Evolutionary conservation across 2,797 vertebrate genomes (phyloP), one percentile per base, ranked within the genome.

Genomic region (Melanotaenia pygmaea): DNA sequence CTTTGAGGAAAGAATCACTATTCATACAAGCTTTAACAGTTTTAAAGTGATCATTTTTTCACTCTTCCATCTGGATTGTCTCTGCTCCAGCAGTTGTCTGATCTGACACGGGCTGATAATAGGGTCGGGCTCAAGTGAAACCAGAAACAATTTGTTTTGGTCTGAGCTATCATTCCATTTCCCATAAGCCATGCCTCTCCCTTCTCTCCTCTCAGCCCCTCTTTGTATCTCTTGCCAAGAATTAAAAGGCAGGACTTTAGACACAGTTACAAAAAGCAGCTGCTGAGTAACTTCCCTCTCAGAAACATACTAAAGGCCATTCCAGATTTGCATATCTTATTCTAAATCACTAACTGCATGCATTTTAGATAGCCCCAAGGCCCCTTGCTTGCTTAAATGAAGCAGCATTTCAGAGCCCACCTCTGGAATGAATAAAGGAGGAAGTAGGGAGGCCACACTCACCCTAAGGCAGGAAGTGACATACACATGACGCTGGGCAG

Each of bases 401-500:
- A 86, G 85, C 84, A 74, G 77, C 61, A 14, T 80, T 89, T 86
- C 77, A 75, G 87, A 87, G 68, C 75, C 71, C 78, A 90, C 81
- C 88, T 91, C 89, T 94, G 92, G 93, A 94, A 93, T 89, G 85
- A 94, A 94, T 93, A 90, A 93, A 72, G 80, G 85, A 90, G 91
- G 93, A 94, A 93, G 91, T 91, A 78, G 81, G 79, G 87, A 92
- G 90, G 90, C 90, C 87, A 70, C 82, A 82, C 78, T 91, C 82
- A 92, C 88, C 92, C 93, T 80, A 70, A 79, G 92, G 92, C 93
- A 93, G 93, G 93, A 95, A 93, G 93, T 93, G 93, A 94, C 93
- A 93, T 93, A 87, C 81, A 38, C 89, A 68, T 86, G 91, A 93
- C 75, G 87, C 88, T 87, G 24, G 74, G 73, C 89, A 91, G 90